Evolutionary conservation across 1,140 invertebrate species (phyloP).

Genomic region (Nephila pilipes): DNA sequence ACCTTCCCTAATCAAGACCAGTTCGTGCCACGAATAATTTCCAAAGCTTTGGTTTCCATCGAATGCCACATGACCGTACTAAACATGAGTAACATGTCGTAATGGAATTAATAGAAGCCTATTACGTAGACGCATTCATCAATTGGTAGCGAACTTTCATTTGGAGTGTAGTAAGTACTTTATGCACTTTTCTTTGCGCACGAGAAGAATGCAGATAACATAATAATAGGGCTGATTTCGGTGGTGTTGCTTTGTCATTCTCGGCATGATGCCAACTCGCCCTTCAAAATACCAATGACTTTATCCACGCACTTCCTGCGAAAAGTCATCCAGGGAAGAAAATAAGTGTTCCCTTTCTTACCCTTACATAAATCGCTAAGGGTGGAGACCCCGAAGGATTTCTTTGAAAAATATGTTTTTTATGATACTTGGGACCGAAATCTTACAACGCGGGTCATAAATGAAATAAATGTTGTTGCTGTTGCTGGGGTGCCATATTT

Average conservation of each 20-base stretch:
- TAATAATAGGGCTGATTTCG: not conserved
- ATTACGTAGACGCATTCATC: slow-evolving; percentile 11
- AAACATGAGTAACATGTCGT: not conserved
- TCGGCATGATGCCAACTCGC: slow-evolving; percentile 31
- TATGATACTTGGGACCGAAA: not conserved
- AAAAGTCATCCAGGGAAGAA: not conserved
- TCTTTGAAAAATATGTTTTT: not conserved
- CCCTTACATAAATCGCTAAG: not conserved
- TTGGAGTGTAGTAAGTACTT: not conserved
- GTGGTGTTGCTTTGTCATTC: not conserved
- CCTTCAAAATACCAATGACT: slow-evolving; percentile 40
- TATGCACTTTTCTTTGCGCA: not conserved
- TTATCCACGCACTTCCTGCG: slow-evolving; percentile 37
- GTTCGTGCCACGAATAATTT: slow-evolving; percentile 11
- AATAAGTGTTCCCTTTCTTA: not conserved
- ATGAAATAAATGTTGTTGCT: too few relatives aligned
- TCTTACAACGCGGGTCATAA: too few relatives aligned
- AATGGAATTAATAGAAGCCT: slow-evolving; percentile 23
- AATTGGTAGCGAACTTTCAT: slow-evolving; percentile 20
- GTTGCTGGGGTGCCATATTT: too few relatives aligned
- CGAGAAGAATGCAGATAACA: slow-evolving; percentile 5
- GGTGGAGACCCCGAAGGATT: not conserved
- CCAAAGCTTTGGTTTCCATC: not conserved
- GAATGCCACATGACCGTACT: not conserved
- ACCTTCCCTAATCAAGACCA: slow-evolving; percentile 7